These are phyloP conservation scores for Chauna torquata DNA, from an alignment of 2,113 vertebrate species.

Conservation along the genomic window DNA sequence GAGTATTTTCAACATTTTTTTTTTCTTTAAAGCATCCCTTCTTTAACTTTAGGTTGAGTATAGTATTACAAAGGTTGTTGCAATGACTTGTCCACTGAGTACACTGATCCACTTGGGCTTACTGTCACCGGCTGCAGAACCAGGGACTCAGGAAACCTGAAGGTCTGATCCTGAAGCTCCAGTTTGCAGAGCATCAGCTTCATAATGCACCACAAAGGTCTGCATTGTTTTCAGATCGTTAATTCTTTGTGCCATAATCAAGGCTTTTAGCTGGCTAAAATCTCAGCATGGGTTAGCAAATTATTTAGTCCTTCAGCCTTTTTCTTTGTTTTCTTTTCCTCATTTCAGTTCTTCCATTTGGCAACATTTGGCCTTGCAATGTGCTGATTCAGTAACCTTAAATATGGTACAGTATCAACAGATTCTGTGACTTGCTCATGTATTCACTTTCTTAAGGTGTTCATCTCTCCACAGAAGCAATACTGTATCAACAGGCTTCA, in stretches of 20 bases:
- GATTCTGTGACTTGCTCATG: not conserved
- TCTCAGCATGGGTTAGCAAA: not conserved
- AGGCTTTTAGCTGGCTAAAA: not conserved
- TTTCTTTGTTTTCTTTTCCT: not conserved
- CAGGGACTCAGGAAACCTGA: not conserved
- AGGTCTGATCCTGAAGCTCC: not conserved
- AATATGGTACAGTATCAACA: not conserved
- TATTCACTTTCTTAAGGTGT: not conserved
- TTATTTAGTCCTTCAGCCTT: not conserved
- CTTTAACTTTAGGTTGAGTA: not conserved
- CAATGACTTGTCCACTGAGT: not conserved
- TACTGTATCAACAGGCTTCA: not conserved
- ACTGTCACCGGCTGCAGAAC: accelerated
- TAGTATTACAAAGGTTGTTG: not conserved
- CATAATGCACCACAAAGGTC: not conserved
- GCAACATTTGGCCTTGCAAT: not conserved
- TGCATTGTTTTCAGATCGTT: not conserved
- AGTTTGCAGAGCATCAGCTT: not conserved
- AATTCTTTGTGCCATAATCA: not conserved
- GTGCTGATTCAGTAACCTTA: not conserved
- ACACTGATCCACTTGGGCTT: accelerated
- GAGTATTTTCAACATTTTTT: not conserved
- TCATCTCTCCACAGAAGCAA: not conserved
- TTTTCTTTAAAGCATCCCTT: not conserved
- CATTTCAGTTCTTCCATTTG: not conserved